Conservation (phyloP, 1,140 invertebrate genomes). For the Drosophila ohnishii region DNA sequence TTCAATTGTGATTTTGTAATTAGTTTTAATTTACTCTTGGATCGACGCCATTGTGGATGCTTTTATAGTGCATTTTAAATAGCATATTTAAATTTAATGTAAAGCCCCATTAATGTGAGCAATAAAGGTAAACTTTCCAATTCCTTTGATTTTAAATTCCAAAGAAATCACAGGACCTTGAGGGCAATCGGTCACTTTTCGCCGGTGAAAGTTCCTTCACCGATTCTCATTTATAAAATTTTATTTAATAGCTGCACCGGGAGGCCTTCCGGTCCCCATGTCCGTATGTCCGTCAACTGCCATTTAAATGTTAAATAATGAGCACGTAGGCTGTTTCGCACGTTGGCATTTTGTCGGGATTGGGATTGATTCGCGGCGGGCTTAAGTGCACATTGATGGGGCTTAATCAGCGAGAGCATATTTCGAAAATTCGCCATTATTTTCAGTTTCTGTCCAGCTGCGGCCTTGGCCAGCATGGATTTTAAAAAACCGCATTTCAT, state of each 20-base stretch:
- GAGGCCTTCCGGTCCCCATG: not conserved
- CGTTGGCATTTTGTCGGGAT: constrained; percentile 39
- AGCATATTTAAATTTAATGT: not conserved
- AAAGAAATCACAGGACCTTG: constrained; percentile 6
- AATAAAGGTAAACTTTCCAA: not conserved
- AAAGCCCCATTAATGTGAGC: not conserved
- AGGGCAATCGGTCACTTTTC: constrained; percentile 23
- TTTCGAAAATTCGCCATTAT: constrained; percentile 57
- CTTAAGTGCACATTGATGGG: constrained; percentile 66
- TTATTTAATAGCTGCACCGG: constrained; percentile 22
- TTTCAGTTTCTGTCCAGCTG: constrained; percentile 44
- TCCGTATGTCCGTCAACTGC: constrained; percentile 22
- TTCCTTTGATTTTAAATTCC: not conserved
- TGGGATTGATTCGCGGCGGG: constrained; percentile 27
- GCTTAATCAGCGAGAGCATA: constrained; percentile 65
- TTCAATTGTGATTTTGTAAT: constrained; percentile 51
- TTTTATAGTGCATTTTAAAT: constrained; percentile 2
- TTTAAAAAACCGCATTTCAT: constrained; percentile 49
- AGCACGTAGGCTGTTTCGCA: constrained; percentile 51
- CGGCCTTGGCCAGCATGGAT: constrained; percentile 35
- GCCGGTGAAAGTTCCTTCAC: not conserved
- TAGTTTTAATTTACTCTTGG: constrained; percentile 36
- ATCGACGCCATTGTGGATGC: not conserved
- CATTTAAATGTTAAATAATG: constrained; percentile 73
- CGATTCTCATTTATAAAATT: constrained; percentile 4